phyloP scores from a whole-genome alignment of 2,797 vertebrate species.

The Scleropages formosus region DNA sequence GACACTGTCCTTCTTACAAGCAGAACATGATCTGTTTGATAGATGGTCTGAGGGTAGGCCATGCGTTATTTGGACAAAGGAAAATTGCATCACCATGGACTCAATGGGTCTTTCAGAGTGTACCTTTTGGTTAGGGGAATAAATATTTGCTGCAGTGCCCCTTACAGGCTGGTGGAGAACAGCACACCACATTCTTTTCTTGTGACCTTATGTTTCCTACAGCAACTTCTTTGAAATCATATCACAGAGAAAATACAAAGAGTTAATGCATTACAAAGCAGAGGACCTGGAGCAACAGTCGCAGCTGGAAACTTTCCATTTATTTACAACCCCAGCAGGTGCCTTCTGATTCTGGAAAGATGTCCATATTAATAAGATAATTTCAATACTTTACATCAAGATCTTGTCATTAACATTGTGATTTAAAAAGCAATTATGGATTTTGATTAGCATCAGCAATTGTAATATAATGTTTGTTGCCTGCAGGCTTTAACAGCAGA shows the following conservation, averaged over 20 bases:
- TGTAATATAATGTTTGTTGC: constrained; percentile 52
- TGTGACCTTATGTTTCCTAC: background rate
- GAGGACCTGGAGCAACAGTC: constrained; percentile 59
- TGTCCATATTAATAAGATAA: constrained; percentile 72
- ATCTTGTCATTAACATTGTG: constrained; percentile 71
- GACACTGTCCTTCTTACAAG: too few species aligned
- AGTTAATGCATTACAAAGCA: constrained; percentile 34
- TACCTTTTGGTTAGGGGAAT: too few species aligned
- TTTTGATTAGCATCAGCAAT: constrained; percentile 64
- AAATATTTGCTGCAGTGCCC: background rate
- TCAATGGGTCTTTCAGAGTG: too few species aligned
- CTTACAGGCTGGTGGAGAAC: background rate
- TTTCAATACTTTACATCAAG: constrained; percentile 70
- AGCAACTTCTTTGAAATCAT: background rate
- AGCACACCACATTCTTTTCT: background rate
- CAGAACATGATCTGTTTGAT: too few species aligned
- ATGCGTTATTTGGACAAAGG: too few species aligned
- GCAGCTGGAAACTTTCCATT: constrained; percentile 54
- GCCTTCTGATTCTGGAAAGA: constrained; percentile 60
- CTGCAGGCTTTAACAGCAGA: constrained; percentile 50
- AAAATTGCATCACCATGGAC: too few species aligned
- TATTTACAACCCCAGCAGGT: constrained; percentile 61
- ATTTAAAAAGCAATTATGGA: constrained; percentile 74
- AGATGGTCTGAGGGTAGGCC: too few species aligned
- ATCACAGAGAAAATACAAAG: background rate